Evolutionary conservation across 92 coral and sea anemone species (phyloP), one percentile per base, ranked within the genome.

Genomic region (Porites cylindrica): DNA sequence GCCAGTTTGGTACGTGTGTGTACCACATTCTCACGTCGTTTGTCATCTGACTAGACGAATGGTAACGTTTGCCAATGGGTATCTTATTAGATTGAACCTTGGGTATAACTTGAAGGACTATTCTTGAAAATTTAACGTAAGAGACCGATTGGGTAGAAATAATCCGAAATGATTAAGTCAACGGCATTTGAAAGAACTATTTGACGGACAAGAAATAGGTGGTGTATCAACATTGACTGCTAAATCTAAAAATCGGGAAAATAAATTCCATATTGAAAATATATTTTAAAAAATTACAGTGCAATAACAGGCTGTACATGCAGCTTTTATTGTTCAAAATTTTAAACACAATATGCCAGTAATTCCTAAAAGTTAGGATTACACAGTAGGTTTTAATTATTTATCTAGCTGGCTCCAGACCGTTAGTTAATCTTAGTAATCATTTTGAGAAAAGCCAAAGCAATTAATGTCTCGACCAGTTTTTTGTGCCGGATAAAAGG

Each of bases 341-440:
- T 4, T 0, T 10, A 24, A 24, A 21, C 10, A 23, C 32, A 67
- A 11, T 26, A 67, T 23, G 13, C 11, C 10, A 67, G 72, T 9
- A 67, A n/a, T 19, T 21, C 53, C 51, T 17, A 6, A 24, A 23
- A 21, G 51, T 47, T 26, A 5, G 59, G 60, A 62, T 79, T 64
- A 64, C 18, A 20, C 7, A 67, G 61, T 24, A 17, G 19, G 10
- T 79, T 17, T 79, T 56, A 79, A 76, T 63, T 79, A 79, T 79
- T 79, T 79, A 79, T 47, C 56, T 79, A 69, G 59, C 54, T 64
- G 83, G 59, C 13, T 47, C 52, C 12, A 64, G 83, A 62, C 83
- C 83, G 83, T 79, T 79, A 47, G 82, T 53, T 20, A 52, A 54
- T 9, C 56, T 20, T 51, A 53, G 79, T 6, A 24, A 63, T 54